Evolutionary conservation across 2,888 invertebrate species (phyloP), one percentile per base, ranked within the genome.

Genomic region (Nematopogon swammerdamellus): DNA sequence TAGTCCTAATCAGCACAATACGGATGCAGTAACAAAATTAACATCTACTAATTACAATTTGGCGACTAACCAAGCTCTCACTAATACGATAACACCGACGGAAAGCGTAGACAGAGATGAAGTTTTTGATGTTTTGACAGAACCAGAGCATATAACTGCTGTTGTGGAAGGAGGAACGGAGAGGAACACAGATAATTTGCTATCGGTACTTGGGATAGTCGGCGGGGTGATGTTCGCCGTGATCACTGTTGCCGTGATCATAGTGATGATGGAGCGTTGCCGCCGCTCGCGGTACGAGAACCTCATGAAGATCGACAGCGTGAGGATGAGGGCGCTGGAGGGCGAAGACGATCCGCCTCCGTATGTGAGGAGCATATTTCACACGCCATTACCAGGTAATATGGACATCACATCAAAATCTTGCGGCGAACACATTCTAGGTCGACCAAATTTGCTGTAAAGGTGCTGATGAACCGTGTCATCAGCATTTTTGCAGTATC

Each of bases 371-470:
- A 83, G 81, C 57, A 82, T 82, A 48, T 82, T 83, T 52, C 82
- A 83, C 56, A 76, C 81, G 19, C 82, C 82, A 4, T 62, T 83
- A 52, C 82, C 83, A 63, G 83, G 83, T 83, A 65, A 62, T 51
- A 19, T 44, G 44, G 36, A 36, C 36, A 36, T 36, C 8, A 36
- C n/a, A 14, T 36, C 36, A 8, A 36, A 47, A 45, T 18, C 42
- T 29, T 19, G 44, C 3, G n/a, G n/a, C n/a, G n/a, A n/a, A n/a
- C n/a, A n/a, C n/a, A n/a, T 19, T 2, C 6, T 11, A 30, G 10
- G 10, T 30, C 10, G 14, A 30, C 36, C 10, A 14, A 10, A 30
- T 30, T 30, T 30, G 10, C 36, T 10, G 36, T 30, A 30, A 14
- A 11, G 36, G 10, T 10, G 36, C 36, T 11, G 10, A 14, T 10